These are phyloP conservation scores for Octopus sinensis DNA, from an alignment of 1,140 invertebrate species.

Conservation along the genomic window DNA sequence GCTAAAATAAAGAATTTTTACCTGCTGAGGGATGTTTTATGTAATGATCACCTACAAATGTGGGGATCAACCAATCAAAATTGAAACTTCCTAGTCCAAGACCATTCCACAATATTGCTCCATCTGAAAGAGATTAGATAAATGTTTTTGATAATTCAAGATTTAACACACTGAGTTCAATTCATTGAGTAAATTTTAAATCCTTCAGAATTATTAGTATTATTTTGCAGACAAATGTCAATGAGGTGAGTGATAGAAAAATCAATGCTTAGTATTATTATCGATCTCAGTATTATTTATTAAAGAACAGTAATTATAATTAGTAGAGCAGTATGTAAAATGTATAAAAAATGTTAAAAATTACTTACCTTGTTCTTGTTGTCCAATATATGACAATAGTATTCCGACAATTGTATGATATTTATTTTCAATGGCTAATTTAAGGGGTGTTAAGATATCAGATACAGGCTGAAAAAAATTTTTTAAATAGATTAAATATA, in stretches of 20 bases:
- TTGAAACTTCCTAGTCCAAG: slow-evolving; percentile 30
- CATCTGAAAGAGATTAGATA: slow-evolving; percentile 28
- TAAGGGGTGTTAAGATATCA: slow-evolving; percentile 36
- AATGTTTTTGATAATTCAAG: neutral
- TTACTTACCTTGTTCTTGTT: slow-evolving; percentile 32
- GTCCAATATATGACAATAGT: slow-evolving; percentile 30
- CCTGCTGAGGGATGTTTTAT: slow-evolving; percentile 1
- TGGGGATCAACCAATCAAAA: slow-evolving; percentile 37
- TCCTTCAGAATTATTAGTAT: neutral
- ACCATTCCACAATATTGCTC: slow-evolving; percentile 33
- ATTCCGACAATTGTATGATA: slow-evolving; percentile 36
- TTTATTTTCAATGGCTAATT: slow-evolving; percentile 30
- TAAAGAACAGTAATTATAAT: neutral
- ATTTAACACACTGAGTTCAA: neutral
- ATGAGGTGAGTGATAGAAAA: neutral
- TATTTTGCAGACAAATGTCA: neutral
- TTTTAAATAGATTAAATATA: neutral
- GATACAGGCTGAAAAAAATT: slow-evolving; percentile 28
- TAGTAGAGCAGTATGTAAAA: neutral
- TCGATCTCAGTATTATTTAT: neutral
- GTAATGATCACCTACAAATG: slow-evolving; percentile 17
- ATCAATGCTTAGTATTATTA: neutral
- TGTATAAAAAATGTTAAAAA: neutral
- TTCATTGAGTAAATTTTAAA: neutral
- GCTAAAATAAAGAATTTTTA: neutral